Conservation (phyloP, 2,888 invertebrate species). For the Emmelina monodactyla region DNA sequence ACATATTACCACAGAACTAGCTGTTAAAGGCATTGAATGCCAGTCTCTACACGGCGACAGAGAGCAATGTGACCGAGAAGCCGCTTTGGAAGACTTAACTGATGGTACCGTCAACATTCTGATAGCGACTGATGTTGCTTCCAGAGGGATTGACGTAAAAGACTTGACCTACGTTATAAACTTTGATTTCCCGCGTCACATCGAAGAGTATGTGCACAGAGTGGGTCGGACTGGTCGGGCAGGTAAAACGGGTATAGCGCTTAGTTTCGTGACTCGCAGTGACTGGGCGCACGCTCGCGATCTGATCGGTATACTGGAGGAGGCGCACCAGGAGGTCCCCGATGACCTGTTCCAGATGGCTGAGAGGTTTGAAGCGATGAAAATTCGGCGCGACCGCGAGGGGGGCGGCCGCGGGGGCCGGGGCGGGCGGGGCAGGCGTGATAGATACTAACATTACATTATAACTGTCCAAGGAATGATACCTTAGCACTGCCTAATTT, state of each 20-base stretch:
- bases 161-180: slow-evolving; percentile 91
- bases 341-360: slow-evolving; percentile 80
- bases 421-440: slow-evolving; percentile 37
- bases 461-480: too few species aligned
- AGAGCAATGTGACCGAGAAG: slow-evolving; percentile 80
- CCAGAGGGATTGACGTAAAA: slow-evolving; percentile 91
- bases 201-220: slow-evolving; percentile 95
- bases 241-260: slow-evolving; percentile 82
- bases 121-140: slow-evolving; percentile 95
- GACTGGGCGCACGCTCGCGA: slow-evolving; percentile 87
- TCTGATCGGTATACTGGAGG: slow-evolving; percentile 84
- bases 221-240: slow-evolving; percentile 97
- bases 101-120: slow-evolving; percentile 81
- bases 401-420: slow-evolving; percentile 44
- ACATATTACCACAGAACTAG: slow-evolving; percentile 81
- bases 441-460: too few species aligned
- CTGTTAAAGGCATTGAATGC: slow-evolving; percentile 71
- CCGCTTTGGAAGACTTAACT: slow-evolving; percentile 85
- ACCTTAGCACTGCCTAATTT: too few species aligned
- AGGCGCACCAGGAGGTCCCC: slow-evolving; percentile 86
- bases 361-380: slow-evolving; percentile 73
- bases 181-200: slow-evolving; percentile 91
- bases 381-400: slow-evolving; percentile 66
- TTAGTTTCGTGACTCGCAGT: slow-evolving; percentile 79
- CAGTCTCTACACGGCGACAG: slow-evolving; percentile 91